Percentiles rank a stretch among this genome's conserved stretches.
Evolutionary conservation across 2,113 vertebrate species (phyloP).

Genomic region (Coreoperca whiteheadi): DNA sequence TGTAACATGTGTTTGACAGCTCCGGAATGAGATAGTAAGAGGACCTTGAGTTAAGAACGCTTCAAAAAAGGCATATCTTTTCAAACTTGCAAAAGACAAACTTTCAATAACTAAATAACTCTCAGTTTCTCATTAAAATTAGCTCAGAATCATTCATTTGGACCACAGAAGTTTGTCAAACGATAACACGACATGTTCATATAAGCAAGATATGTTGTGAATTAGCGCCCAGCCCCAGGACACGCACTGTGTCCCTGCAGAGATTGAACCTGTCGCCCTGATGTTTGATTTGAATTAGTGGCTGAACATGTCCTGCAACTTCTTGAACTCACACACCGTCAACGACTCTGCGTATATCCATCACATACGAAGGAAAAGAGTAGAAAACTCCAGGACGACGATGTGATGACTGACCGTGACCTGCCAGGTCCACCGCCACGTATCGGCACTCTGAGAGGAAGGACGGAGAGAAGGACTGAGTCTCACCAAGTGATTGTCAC

Average conservation of each 20-base stretch:
- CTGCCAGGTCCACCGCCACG: constrained; percentile 90
- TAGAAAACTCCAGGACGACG: constrained; percentile 85
- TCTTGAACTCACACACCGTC: constrained; percentile 75
- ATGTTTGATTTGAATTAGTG: not conserved
- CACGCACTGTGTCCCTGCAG: not conserved
- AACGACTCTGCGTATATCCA: constrained; percentile 84
- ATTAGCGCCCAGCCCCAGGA: not conserved
- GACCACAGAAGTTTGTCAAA: not conserved
- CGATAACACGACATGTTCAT: not conserved
- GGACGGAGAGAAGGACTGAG: constrained; percentile 2
- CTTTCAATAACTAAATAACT: not conserved
- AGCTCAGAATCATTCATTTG: not conserved
- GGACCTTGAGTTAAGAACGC: not conserved
- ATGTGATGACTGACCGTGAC: constrained; percentile 91
- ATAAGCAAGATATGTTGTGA: not conserved
- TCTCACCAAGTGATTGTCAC: not conserved
- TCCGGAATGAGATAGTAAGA: not conserved
- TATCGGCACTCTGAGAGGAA: constrained; percentile 84
- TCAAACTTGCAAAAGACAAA: not conserved
- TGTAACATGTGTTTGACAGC: not conserved
- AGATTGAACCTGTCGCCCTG: too few relatives aligned
- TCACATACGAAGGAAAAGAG: constrained; percentile 84
- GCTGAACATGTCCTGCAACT: not conserved
- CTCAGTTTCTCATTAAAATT: not conserved
- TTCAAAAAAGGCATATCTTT: not conserved